Conservation (phyloP, 2,797 vertebrate species). For the Sphenopsis melanotis region DNA sequence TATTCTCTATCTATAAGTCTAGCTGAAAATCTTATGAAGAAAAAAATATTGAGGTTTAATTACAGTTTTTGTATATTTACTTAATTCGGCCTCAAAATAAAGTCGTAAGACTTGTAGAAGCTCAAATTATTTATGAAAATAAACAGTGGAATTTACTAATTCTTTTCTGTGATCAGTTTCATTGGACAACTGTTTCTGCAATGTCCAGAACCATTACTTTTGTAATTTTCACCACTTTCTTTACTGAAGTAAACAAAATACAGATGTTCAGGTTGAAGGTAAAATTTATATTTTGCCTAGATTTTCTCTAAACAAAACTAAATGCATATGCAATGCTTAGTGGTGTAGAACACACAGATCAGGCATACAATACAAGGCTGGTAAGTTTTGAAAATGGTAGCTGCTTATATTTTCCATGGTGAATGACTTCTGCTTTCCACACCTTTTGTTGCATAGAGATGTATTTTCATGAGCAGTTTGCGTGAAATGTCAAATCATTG, state of each 20-base stretch:
- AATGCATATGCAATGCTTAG: background rate
- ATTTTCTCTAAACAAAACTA: background rate
- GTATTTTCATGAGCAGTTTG: background rate
- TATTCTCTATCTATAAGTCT: background rate
- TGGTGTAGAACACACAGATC: background rate
- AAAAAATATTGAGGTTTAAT: background rate
- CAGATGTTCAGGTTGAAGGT: background rate
- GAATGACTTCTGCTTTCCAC: background rate
- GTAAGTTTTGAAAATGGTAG: background rate
- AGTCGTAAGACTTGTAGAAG: background rate
- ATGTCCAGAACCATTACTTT: background rate
- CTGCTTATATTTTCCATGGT: background rate
- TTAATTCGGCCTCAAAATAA: background rate
- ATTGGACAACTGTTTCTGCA: background rate
- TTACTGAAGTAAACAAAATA: background rate
- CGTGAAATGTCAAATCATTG: background rate
- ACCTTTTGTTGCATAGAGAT: background rate
- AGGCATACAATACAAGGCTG: background rate
- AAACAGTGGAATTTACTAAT: background rate
- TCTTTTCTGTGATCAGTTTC: background rate
- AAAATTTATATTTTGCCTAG: background rate
- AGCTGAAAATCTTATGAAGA: background rate
- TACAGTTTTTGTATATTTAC: background rate
- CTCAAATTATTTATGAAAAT: background rate
- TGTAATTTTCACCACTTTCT: background rate